Evolutionary conservation across 2,113 vertebrate genomes (phyloP).

Genomic region (Hydrochoerus hydrochaeris): DNA sequence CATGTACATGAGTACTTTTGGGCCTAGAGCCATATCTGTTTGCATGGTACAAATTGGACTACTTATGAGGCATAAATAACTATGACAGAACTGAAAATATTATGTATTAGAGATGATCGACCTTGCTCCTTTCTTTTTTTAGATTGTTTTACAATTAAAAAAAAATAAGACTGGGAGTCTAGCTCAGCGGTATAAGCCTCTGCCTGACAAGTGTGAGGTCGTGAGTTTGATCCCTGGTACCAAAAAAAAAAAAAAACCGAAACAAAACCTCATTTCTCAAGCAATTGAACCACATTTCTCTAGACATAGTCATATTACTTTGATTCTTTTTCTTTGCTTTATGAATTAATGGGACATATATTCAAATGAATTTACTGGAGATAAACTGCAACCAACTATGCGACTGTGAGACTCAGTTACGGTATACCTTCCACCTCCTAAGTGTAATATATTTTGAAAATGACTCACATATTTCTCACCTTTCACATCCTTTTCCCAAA

Average conservation of each 20-base stretch:
- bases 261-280: constrained; percentile 41
- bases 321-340: not conserved
- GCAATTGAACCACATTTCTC: constrained; percentile 10
- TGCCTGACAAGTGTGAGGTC: no score
- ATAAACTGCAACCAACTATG: not conserved
- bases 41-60: not conserved
- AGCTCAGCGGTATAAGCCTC: no score
- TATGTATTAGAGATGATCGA: not conserved
- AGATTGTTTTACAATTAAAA: not conserved
- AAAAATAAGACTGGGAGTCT: not conserved
- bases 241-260: no score
- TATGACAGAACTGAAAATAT: not conserved
- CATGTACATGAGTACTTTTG: not conserved
- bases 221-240: no score
- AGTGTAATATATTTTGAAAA: constrained; percentile 10
- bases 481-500: constrained; percentile 1
- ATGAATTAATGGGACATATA: constrained; percentile 1
- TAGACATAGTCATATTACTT: not conserved
- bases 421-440: not conserved
- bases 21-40: not conserved
- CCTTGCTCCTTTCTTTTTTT: not conserved
- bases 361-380: not conserved
- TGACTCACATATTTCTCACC: not conserved
- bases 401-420: not conserved
- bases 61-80: not conserved